Base-by-base conservation (phyloP, 2,797 vertebrate genomes). In the Steatocranus sp. region DNA sequence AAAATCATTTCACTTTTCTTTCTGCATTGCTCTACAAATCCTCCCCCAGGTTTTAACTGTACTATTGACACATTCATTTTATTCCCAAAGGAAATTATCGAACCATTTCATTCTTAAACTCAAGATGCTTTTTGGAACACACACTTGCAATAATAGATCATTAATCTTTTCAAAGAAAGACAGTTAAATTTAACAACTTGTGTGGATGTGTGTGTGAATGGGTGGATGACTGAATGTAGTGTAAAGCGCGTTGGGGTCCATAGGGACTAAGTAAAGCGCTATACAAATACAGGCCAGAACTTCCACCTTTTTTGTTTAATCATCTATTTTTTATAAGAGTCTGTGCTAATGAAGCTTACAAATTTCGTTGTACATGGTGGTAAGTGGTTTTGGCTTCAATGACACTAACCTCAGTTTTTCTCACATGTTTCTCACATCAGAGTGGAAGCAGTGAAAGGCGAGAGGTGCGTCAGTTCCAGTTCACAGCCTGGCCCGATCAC, bases 381-480 rank as follows among this genome's bases (percentile, higher is more conserved):
- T 25, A 20, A 11, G 75, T 23, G 34, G 8, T 30, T 41, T 4
- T 58, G 49, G 61, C 11, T 75, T 48, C 58, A 61, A 12, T 58
- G 58, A 51, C 4, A 30, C 14, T 76, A 27, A 86, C 43, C 18
- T 34, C 43, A 7, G n/a, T 36, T 17, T 82, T 38, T 41, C 18
- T 49, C 36, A 5, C 46, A 23, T 20, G 30, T 88, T 68, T 85
- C 38, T 53, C 76, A 14, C 48, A 2, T 87, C 94, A 99, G 98
- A 98, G 96, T 0, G 98, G 98, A 80, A 97, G 96, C 89, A 99
- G 97, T 0, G 98, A 99, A 93, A 97, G 98, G 83, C 94, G 98
- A 6, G 98, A 99, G 89, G 98, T 99, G 11, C 97, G 98, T 56
- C 98, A 99, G 95, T 99, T 99, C 96, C 98, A 99, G 96, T 99